Evolutionary conservation across 1,140 invertebrate species (phyloP).

Genomic region (Eriosoma lanigerum): DNA sequence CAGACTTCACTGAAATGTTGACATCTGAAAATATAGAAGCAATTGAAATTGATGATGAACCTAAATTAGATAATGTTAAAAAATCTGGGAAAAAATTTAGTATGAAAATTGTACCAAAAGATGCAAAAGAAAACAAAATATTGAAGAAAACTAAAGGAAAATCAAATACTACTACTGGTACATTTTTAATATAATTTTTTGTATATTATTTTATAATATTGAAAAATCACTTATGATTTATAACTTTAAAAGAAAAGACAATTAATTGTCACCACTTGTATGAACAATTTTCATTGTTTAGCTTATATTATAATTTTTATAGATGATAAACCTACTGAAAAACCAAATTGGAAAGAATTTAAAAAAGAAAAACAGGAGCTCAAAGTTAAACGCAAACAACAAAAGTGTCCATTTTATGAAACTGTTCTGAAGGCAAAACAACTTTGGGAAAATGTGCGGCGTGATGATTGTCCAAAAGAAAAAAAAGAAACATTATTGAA

Average conservation of each 20-base stretch:
- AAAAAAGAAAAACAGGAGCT: constrained; percentile 74
- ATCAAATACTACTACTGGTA: not conserved
- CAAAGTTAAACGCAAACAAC: constrained; percentile 63
- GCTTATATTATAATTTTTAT: not conserved
- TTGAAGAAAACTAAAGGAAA: constrained; percentile 30
- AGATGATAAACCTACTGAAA: constrained; percentile 58
- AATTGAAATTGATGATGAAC: constrained; percentile 8
- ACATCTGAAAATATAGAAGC: constrained; percentile 23
- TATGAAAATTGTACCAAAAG: not conserved
- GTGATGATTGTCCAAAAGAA: constrained; percentile 64
- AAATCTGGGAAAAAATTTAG: not conserved
- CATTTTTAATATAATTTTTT: not conserved
- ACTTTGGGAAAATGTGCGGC: constrained; percentile 76
- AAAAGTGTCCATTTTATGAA: constrained; percentile 66
- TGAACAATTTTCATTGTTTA: no score
- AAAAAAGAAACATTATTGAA: constrained; percentile 69
- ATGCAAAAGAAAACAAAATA: not conserved
- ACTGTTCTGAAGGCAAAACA: constrained; percentile 72
- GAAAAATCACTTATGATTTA: no score
- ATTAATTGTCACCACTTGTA: no score
- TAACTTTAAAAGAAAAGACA: no score
- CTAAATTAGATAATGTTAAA: not conserved
- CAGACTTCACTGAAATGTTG: constrained; percentile 22
- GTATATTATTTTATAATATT: not conserved
- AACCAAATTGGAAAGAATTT: constrained; percentile 72